phyloP scores from a whole-genome alignment of 2,113 vertebrate genomes.

The Bufo bufo region DNA sequence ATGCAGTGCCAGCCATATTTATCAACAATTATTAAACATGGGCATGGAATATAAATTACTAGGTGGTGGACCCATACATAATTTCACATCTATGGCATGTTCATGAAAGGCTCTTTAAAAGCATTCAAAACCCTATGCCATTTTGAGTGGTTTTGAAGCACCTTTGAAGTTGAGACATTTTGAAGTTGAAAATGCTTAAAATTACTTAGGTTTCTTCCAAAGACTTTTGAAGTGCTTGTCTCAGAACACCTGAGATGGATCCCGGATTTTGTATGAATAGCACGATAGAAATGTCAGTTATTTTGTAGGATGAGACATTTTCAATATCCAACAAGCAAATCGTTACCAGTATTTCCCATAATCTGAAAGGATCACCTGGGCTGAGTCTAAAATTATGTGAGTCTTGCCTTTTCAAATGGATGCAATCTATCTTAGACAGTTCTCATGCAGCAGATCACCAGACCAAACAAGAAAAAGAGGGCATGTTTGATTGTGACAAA shows the following conservation, averaged over 20 bases:
- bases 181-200: background rate
- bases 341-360: background rate
- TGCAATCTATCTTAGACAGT: too few species aligned
- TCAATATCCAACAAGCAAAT: background rate
- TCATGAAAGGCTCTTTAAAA: background rate
- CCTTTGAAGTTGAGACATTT: slow-evolving; percentile 1
- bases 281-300: background rate
- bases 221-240: slow-evolving; percentile 9
- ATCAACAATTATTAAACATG: background rate
- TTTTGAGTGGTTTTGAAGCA: background rate
- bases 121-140: background rate
- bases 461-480: too few species aligned
- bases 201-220: background rate
- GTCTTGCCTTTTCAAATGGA: too few species aligned
- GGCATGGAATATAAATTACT: background rate
- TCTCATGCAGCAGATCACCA: too few species aligned
- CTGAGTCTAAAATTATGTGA: too few species aligned
- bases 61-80: background rate
- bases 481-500: too few species aligned
- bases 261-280: background rate
- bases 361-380: background rate
- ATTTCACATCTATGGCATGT: background rate
- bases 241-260: background rate
- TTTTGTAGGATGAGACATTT: background rate
- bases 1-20: too few species aligned